phyloP scores from a whole-genome alignment of 2,888 invertebrate species.

The Nipponacmea schrenckii region DNA sequence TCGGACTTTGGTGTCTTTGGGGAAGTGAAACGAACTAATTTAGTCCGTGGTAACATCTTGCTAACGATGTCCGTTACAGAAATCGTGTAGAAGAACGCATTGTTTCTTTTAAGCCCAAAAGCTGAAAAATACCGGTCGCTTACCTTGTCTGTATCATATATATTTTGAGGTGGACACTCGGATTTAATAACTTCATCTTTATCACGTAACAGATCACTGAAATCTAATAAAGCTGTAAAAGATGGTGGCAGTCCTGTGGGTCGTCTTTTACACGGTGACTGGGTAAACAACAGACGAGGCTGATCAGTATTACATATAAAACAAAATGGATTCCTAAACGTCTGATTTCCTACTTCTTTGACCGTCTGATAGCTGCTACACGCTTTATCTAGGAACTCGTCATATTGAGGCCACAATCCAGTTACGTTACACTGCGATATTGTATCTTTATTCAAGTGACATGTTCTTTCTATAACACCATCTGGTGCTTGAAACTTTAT shows the following conservation, averaged over 20 bases:
- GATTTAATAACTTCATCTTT: not conserved
- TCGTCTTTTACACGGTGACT: slow-evolving; percentile 13
- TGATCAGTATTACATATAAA: slow-evolving; percentile 30
- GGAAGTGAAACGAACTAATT: no score
- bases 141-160: slow-evolving; percentile 24
- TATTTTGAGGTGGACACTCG: slow-evolving; percentile 9
- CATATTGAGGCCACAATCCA: slow-evolving; percentile 17
- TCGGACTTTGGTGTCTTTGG: no score
- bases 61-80: no score
- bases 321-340: slow-evolving; percentile 34
- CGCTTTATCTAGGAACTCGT: slow-evolving; percentile 28
- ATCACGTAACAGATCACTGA: slow-evolving; percentile 20
- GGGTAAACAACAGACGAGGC: not conserved
- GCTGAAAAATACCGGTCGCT: not conserved
- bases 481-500: slow-evolving; percentile 4
- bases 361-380: slow-evolving; percentile 30
- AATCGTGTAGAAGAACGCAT: no score
- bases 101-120: no score
- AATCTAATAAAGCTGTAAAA: slow-evolving; percentile 29
- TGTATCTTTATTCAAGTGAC: slow-evolving; percentile 7
- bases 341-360: slow-evolving; percentile 5
- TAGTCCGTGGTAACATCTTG: no score
- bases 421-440: slow-evolving; percentile 19
- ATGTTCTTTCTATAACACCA: slow-evolving; percentile 6
- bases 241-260: slow-evolving; percentile 4